Base-by-base conservation (phyloP, 2,113 vertebrate genomes). In the Cyrtonyx montezumae region DNA sequence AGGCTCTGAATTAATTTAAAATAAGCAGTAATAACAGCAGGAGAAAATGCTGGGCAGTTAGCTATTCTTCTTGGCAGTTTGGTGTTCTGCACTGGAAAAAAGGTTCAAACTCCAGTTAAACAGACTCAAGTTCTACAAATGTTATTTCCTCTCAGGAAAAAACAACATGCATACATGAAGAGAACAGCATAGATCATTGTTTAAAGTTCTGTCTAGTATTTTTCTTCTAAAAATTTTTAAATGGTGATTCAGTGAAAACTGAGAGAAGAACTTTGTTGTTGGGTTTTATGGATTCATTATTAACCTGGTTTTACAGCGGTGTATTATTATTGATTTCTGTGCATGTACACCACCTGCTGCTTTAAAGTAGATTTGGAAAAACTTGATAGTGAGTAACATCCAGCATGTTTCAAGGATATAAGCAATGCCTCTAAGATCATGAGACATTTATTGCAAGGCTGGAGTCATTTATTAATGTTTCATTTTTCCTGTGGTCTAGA, bases 311-410 rank as follows among this genome's bases (percentile, higher is more conserved):
- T 77, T 78, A n/a, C 71, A 68, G 74, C 63, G 62, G n/a, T 77
- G 32, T 86, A 66, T 30, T 73, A 49, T 46, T 45, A 86, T 84
- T 85, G 90, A 91, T 95, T 96, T 93, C 65, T 88, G 43, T 86
- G 51, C 49, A 65, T 79, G 51, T 66, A 65, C 22, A 62, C 19
- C 45, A 75, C 70, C 84, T 93, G 56, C 79, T 90, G 48, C 73
- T 90, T 88, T 71, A 75, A 91, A 88, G 53, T 81, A 75, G 48
- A 86, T 93, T 90, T 80, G 51, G 56, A 84, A 80, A 81, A 90
- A 79, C 17, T 51, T 84, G 56, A 53, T 82, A 7, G n/a, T 85
- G 67, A 61, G n/a, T 78, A 83, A 48, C 25, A 71, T 43, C 34
- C 69, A 90, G 75, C 32, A 87, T 63, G 37, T 68, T 84, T 13